These are phyloP conservation scores for Cyprinus carpio DNA, from an alignment of 2,113 vertebrate genomes.

Conservation along the genomic window DNA sequence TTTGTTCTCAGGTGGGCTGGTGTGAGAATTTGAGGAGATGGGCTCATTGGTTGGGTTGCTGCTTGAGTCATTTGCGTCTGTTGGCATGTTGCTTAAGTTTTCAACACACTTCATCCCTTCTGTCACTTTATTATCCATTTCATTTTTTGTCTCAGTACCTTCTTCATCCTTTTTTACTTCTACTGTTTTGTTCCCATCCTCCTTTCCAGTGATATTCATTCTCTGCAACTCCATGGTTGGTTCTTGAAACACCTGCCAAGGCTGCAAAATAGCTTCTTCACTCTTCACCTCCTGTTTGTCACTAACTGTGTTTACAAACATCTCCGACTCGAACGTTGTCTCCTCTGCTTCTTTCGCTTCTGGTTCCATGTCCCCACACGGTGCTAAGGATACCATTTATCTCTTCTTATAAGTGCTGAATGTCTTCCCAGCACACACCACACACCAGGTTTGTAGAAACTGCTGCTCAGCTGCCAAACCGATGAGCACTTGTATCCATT, in stretches of 20 bases:
- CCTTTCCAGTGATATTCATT: slow-evolving; percentile 1
- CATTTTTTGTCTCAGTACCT: background rate
- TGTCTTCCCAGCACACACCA: background rate
- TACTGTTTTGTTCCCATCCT: background rate
- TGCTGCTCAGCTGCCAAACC: background rate
- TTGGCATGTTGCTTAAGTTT: background rate
- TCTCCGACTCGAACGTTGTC: slow-evolving; percentile 33
- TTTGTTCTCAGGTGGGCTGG: slow-evolving; percentile 32
- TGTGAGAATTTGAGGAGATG: slow-evolving; percentile 37
- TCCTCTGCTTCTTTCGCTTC: slow-evolving; percentile 55
- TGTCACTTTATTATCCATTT: slow-evolving; percentile 9
- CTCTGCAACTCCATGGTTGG: slow-evolving; percentile 31
- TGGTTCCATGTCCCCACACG: slow-evolving; percentile 68
- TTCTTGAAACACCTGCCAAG: slow-evolving; percentile 42
- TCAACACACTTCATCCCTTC: background rate
- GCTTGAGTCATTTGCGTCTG: slow-evolving; percentile 7
- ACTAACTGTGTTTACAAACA: slow-evolving; percentile 11
- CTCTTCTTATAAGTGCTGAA: slow-evolving; percentile 26
- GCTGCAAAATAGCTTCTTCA: slow-evolving; percentile 29
- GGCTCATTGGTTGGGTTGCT: background rate
- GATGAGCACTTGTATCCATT: slow-evolving; percentile 49
- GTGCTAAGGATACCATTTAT: slow-evolving; percentile 61
- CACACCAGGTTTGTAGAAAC: slow-evolving; percentile 33
- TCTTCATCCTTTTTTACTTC: background rate
- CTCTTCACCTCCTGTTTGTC: slow-evolving; percentile 23